phyloP scores from a whole-genome alignment of 2,888 invertebrate species.

The Plagodis pulveraria region DNA sequence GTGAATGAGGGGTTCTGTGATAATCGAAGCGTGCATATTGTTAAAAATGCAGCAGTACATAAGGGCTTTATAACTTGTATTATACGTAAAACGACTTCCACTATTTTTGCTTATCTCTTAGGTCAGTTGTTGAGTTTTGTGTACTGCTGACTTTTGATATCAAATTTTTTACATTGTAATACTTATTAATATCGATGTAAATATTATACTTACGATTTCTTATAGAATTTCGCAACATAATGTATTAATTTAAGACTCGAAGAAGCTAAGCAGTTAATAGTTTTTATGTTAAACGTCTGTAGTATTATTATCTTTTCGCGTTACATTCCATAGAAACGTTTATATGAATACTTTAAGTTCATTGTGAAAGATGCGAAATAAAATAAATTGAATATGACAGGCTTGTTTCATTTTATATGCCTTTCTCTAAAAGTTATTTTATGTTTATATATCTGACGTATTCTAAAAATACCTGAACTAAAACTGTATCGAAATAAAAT shows the following conservation, averaged over 20 bases:
- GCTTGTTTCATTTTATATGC: slow-evolving; percentile 29
- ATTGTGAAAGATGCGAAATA: slow-evolving; percentile 52
- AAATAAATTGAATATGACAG: slow-evolving; percentile 39
- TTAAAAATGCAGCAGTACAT: slow-evolving; percentile 45
- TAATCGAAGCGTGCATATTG: slow-evolving; percentile 54
- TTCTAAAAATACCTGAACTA: too few relatives aligned
- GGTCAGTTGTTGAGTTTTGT: slow-evolving; percentile 27
- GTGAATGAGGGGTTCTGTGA: slow-evolving; percentile 70
- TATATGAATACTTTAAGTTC: slow-evolving; percentile 41
- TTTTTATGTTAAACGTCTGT: slow-evolving; percentile 51
- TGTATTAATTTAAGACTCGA: slow-evolving; percentile 50
- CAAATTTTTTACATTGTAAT: slow-evolving; percentile 51
- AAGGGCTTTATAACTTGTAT: slow-evolving; percentile 26
- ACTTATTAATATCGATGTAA: slow-evolving; percentile 54
- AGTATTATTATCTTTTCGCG: slow-evolving; percentile 63
- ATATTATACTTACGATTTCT: slow-evolving; percentile 53
- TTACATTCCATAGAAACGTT: slow-evolving; percentile 69
- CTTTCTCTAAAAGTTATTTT: too few relatives aligned
- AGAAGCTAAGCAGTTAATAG: slow-evolving; percentile 47
- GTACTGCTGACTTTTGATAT: slow-evolving; percentile 49
- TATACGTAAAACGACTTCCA: slow-evolving; percentile 24
- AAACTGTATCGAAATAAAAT: too few relatives aligned
- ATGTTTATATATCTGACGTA: too few relatives aligned
- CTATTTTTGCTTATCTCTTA: slow-evolving; percentile 15
- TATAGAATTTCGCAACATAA: slow-evolving; percentile 52